Evolutionary conservation across 1,140 invertebrate species (phyloP), one percentile per base, ranked within the genome.

Genomic region (Drosophila ananassae): DNA sequence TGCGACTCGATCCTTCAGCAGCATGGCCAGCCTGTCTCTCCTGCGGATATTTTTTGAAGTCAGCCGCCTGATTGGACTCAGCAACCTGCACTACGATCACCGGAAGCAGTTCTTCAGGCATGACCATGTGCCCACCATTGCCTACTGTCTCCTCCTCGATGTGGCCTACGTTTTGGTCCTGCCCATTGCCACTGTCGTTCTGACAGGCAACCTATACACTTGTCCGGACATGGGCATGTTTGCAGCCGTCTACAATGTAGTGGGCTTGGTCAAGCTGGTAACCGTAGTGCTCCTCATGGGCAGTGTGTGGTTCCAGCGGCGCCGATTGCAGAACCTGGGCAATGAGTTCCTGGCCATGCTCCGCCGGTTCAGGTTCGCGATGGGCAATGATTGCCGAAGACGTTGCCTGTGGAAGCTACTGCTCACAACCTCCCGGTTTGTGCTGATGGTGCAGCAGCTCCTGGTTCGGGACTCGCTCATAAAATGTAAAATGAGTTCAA

Each of bases 61-160:
- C 21, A 47, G 74, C 22, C 62, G 75, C 8, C 5, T 32, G 8
- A 63, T 87, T 32, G 82, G 82, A 2, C 30, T 85, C 0, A 56
- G 57, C 50, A 87, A 68, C 13, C 28, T 78, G 2, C 61, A 68
- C 24, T 85, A 67, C 59, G 71, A 56, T 47, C 13, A 22, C 24
- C 5, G 22, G 32, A 13, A 17, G 8, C 5, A 52, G 12, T 50
- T 55, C 0, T 54, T 75, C 4, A 10, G 52, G 21, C 46, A 39
- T 0, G 37, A 67, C 12, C 62, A 61, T 52, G 51, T 50, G 1
- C 22, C 32, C 12, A 76, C 73, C 1, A 9, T 79, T 39, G 0
- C 39, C 2, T 85, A 82, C 12, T 76, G 69, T n/a, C 3, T 82
- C 2, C 3, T 68, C 1, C 25, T 89, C 30, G 32, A 87, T n/a